Percentiles rank a stretch among this genome's conserved stretches.
phyloP scores from a whole-genome alignment of 2,113 vertebrate genomes.

The Parus major region DNA sequence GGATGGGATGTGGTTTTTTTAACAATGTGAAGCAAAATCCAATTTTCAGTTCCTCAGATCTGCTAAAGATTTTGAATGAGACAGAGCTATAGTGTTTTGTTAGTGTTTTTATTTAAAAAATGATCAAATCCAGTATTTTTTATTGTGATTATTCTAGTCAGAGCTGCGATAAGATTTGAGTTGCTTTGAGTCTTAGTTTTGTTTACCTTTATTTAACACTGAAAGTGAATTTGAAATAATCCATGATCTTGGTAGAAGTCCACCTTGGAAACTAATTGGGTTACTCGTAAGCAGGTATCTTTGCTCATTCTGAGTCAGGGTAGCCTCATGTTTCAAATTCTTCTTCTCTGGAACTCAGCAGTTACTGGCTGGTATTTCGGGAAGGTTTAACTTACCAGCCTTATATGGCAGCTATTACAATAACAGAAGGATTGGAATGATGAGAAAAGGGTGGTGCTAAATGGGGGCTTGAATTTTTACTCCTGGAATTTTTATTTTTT shows the following conservation, averaged over 20 bases:
- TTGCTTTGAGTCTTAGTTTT: not conserved
- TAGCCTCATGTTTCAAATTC: not conserved
- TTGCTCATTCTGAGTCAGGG: not conserved
- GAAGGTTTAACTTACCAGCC: not conserved
- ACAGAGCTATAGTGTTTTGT: not conserved
- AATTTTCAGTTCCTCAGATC: not conserved
- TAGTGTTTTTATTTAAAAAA: not conserved
- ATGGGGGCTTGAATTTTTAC: not conserved
- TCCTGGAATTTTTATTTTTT: not conserved
- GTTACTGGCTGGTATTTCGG: not conserved
- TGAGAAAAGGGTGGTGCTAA: not conserved
- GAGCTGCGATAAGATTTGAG: not conserved
- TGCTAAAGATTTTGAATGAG: not conserved
- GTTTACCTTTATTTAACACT: not conserved
- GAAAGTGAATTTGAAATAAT: not conserved
- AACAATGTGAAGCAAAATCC: not conserved
- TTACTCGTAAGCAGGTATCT: not conserved
- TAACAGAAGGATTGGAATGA: not conserved
- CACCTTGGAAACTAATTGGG: rapidly evolving
- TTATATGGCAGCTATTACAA: not conserved
- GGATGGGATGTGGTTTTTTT: not conserved
- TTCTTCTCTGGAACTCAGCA: not conserved
- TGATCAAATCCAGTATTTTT: not conserved
- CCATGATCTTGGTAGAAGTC: not conserved
- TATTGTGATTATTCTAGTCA: not conserved